Conservation (phyloP, 2,797 vertebrate species). For the Salmo trutta region DNA sequence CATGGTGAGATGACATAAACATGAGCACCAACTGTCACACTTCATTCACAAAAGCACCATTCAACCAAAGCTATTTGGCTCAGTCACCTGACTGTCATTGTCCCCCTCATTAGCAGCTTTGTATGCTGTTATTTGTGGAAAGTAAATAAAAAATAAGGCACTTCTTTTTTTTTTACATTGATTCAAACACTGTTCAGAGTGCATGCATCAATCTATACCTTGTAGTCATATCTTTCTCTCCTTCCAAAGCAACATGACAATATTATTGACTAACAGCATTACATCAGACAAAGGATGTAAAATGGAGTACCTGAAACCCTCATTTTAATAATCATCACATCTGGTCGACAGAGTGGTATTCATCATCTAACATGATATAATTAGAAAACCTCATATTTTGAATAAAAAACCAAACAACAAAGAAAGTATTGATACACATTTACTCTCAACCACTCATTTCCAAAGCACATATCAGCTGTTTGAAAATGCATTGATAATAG, state of each 20-base stretch:
- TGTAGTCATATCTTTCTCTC: not conserved
- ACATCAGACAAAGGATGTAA: too few relatives aligned
- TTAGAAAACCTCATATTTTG: not conserved
- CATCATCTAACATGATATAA: constrained; percentile 5
- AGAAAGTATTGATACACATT: constrained; percentile 42
- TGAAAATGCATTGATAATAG: not conserved
- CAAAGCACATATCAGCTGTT: constrained; percentile 26
- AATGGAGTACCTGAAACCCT: not conserved
- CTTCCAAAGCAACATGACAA: not conserved
- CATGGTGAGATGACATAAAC: constrained; percentile 61
- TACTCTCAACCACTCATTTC: constrained; percentile 57
- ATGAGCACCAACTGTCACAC: constrained; percentile 56
- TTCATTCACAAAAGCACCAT: constrained; percentile 73
- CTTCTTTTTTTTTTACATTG: not conserved
- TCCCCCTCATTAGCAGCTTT: constrained; percentile 44
- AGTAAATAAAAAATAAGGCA: constrained; percentile 32
- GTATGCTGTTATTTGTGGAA: constrained; percentile 44
- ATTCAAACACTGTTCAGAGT: not conserved
- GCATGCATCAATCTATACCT: not conserved
- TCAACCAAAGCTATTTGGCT: constrained; percentile 63
- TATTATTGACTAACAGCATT: not conserved
- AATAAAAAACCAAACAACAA: constrained; percentile 2
- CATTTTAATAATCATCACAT: not conserved
- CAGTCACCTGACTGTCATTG: constrained; percentile 66
- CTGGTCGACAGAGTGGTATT: constrained; percentile 3